Base-by-base conservation (phyloP, 2,113 vertebrate species). In the Alosa alosa region DNA sequence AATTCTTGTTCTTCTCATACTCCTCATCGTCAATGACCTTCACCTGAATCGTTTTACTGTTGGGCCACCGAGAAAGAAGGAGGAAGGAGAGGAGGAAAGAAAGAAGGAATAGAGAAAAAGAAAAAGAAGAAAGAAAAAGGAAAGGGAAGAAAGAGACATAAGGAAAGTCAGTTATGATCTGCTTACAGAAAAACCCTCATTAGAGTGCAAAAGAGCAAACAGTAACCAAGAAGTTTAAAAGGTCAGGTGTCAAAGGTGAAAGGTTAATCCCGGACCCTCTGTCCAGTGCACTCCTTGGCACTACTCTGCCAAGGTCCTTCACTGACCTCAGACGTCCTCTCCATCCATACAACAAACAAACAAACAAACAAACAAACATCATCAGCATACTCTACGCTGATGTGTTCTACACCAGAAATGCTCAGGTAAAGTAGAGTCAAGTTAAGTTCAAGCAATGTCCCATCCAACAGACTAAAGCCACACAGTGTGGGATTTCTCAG, bases 1-100 rank as follows among this genome's bases (percentile, higher is more conserved):
- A 99, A 97, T 97, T 99, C 96, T 99, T 99, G 97, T 99, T 98
- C 96, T 98, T 99, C 96, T 99, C 98, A 94, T 99, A 99, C 93
- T 99, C 98, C 95, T 99, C 98, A 94, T 99, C 98, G 95, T 99
- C 98, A 96, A 99, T 96, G 95, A 99, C 95, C 94, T 99, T 99
- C 96, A 99, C 97, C 94, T 97, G 98, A 96, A 99, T 84, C 93
- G 96, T 95, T 96, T 99, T 99, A 96, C 98, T 99, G 97, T 78
- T 17, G 5, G 31, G 13, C 72, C 25, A 41, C 25, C 39, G 36
- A 36, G 31, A 78, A 41, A 94, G 93, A 94, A 94, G 95, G 93
- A 94, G 95, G 91, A 94, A 90, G 96, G 82, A 44, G 88, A 84
- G 86, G 88, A 36, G 87, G 84, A 46, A 89, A 86, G 64, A 57